Evolutionary conservation across 2,113 vertebrate species (phyloP), one percentile per base, ranked within the genome.

Genomic region (Pluvianellus socialis): DNA sequence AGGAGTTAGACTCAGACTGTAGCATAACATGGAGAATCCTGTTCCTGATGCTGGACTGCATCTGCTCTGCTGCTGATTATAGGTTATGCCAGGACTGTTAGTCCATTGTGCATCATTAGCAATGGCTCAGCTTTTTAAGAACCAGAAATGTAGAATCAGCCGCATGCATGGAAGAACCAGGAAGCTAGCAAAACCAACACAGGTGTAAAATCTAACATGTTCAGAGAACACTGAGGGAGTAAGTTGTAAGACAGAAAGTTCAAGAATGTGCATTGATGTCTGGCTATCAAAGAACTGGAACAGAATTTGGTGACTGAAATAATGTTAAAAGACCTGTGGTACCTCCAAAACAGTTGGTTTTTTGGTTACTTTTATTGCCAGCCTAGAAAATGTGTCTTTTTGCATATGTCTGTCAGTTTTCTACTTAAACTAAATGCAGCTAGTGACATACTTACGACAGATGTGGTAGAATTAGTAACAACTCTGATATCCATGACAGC

Each of bases 181-280:
- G 63, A 72, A 72, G 32, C 65, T 32, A 27, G 30, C 19, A 58
- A 88, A 87, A 62, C 4, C 5, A 5, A 10, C 15, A 28, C 2
- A 35, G 7, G 2, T 42, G 7, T 44, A 27, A 40, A 8, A 40
- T 20, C 1, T 28, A 74, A n/a, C 2, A 3, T 8, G 7, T 44
- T 74, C 33, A 67, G 38, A 62, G 30, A 71, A 53, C 12, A 49
- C 4, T 2, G 6, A 19, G 59, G 21, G 21, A 92, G 10, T 61
- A 61, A 56, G 5, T n/a, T 61, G 4, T 33, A 70, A 12, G 17
- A 44, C 3, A 20, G 22, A 21, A 79, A 63, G 22, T 50, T 88
- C 26, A 55, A 47, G 52, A 75, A 72, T 10, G 3, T 44, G 18
- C 55, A 19, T 30, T 84, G 55, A n/a, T 53, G 6, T 9, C 40